Evolutionary conservation across 2,888 invertebrate genomes (phyloP), one percentile per base, ranked within the genome.

Genomic region (Cylindroiulus punctatus): DNA sequence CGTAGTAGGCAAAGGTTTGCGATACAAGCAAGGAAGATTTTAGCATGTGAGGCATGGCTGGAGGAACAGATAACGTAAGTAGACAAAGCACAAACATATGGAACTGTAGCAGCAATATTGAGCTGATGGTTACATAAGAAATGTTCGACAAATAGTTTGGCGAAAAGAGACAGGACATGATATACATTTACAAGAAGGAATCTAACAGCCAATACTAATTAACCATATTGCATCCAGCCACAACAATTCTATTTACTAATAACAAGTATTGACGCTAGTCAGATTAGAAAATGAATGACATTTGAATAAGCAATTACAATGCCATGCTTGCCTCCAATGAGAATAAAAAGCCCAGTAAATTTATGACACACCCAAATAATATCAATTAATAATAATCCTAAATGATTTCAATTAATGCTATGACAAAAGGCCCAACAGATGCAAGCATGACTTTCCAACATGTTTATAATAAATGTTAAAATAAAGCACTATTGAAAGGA

Each of bases 151-250:
- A 65, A 26, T n/a, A 26, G 65, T 65, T 26, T n/a, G n/a, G n/a
- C n/a, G n/a, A n/a, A n/a, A 65, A 65, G 65, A 65, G 65, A 44
- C 65, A 65, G 26, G n/a, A 65, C 65, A 65, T 57, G 57, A 57
- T 57, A 57, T 14, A 44, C 26, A 26, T 65, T 7, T 8, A 65
- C 26, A 65, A 65, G 65, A 65, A 65, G 65, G 65, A 65, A 65
- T 26, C 65, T 65, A 26, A 65, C 65, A 65, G 65, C 65, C 65
- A 65, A 12, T 26, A 65, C 65, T 65, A 65, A 26, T 65, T 65
- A 65, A 26, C 12, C n/a, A n/a, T 26, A 65, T 65, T 65, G 65
- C 65, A 65, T 26, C 65, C 65, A 65, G 65, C 65, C 65, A 65
- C 65, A 65, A 65, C 65, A 65, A 65, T 26, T 65, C 65, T 65